Percentiles rank a stretch among this genome's conserved stretches.
Evolutionary conservation across 1,140 invertebrate genomes (phyloP).

Genomic region (Drosophila pachea): DNA sequence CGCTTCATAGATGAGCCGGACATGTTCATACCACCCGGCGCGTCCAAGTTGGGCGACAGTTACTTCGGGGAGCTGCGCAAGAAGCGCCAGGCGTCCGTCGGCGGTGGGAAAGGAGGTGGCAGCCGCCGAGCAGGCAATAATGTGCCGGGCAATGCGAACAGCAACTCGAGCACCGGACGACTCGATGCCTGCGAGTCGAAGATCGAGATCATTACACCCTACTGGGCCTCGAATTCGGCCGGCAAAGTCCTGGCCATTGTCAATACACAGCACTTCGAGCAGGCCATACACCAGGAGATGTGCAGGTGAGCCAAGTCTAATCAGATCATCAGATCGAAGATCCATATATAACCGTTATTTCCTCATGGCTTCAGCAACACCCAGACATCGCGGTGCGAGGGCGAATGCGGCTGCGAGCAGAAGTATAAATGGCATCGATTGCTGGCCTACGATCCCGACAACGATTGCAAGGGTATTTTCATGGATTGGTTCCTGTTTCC

Average conservation of each 20-base stretch:
- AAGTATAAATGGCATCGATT: slow-evolving; percentile 95
- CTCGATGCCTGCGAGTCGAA: slow-evolving; percentile 94
- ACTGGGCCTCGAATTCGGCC: slow-evolving; percentile 95
- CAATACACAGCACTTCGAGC: slow-evolving; percentile 96
- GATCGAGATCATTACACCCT: slow-evolving; percentile 95
- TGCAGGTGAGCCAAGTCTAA: slow-evolving; percentile 85
- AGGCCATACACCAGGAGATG: slow-evolving; percentile 96
- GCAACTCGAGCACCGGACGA: slow-evolving; percentile 82
- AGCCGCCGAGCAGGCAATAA: slow-evolving; percentile 37
- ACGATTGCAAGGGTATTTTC: slow-evolving; percentile 95
- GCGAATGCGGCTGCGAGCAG: slow-evolving; percentile 93
- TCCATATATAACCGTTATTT: neutral
- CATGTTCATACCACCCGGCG: slow-evolving; percentile 79
- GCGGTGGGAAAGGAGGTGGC: slow-evolving; percentile 9
- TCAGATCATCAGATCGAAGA: neutral
- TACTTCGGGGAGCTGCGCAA: slow-evolving; percentile 81
- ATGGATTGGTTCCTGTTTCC: slow-evolving; percentile 98
- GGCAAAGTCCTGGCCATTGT: slow-evolving; percentile 94
- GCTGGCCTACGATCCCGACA: slow-evolving; percentile 93
- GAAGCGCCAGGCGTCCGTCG: slow-evolving; percentile 80
- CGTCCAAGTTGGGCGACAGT: slow-evolving; percentile 79
- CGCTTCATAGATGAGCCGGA: slow-evolving; percentile 81
- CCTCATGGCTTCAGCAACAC: slow-evolving; percentile 83
- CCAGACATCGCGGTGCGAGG: slow-evolving; percentile 87
- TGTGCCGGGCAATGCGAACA: slow-evolving; percentile 40